Evolutionary conservation across 2,888 invertebrate genomes (phyloP), one percentile per base, ranked within the genome.

Genomic region (Tiphia femorata): DNA sequence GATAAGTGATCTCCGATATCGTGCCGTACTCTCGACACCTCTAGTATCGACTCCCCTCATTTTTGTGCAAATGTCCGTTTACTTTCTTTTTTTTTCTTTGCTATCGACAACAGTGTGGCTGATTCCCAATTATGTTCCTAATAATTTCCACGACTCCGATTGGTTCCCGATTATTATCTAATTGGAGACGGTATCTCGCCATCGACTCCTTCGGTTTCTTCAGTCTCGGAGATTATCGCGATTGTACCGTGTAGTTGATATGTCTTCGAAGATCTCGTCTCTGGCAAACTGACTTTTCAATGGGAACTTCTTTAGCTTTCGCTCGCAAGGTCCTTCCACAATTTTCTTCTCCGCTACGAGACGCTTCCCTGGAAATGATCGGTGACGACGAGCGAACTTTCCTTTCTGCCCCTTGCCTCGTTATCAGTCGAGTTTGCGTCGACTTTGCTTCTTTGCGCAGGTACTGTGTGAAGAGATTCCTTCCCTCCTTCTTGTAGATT

Each of bases 381-480:
- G n/a, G n/a, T n/a, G n/a, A n/a, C n/a, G n/a, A n/a, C n/a, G 30
- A 19, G 14, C 30, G 33, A 23, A 17, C 12, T 40, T 17, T 21
- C 37, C 25, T 47, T 30, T 19, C 50, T 35, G 37, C 37, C 29
- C 47, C 29, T 41, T 33, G 27, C 52, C 14, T 19, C 37, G n/a
- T n/a, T n/a, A n/a, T 49, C 29, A 44, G 49, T 42, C 17, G 14
- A 37, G 38, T 48, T 42, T 51, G 40, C 52, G 50, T 56, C 35
- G 49, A 50, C 40, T 27, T 55, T 50, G 47, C 50, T 52, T 60
- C 38, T 21, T 48, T 49, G 47, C 62, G 62, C 70, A 73, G 74
- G 76, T 75, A 75, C 75, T 61, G 69, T 47, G 61, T 73, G 67
- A 75, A 70, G 71, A 70, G 70, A 70, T 70, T 70, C 70, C 54